Conservation (phyloP, 2,888 invertebrate species). For the Onthophagus sagittarius region DNA sequence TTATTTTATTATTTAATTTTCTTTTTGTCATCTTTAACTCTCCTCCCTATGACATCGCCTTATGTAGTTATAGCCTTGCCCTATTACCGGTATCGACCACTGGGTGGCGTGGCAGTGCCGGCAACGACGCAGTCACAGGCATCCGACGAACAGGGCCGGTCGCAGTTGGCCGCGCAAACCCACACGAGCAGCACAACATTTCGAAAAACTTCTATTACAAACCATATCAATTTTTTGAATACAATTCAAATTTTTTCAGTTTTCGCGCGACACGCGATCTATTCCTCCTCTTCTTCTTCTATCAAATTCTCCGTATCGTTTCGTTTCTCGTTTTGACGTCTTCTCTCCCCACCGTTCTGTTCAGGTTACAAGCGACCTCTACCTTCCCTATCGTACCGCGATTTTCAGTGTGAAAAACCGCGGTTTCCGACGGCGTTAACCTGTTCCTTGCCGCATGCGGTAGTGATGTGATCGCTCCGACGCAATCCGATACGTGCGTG, state of each 20-base stretch:
- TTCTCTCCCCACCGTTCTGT: neutral
- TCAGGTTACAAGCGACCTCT: neutral
- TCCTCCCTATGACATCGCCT: neutral
- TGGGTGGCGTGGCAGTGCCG: neutral
- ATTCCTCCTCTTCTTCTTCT: neutral
- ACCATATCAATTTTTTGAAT: neutral
- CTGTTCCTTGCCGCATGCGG: neutral
- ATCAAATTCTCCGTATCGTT: neutral
- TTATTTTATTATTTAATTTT: neutral
- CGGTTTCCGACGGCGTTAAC: neutral
- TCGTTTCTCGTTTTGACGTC: neutral
- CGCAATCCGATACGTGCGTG: neutral
- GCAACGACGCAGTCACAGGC: neutral
- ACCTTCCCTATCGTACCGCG: too few relatives aligned
- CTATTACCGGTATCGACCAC: neutral
- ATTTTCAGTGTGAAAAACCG: neutral
- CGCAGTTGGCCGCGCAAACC: neutral
- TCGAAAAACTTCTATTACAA: neutral
- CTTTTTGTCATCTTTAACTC: neutral
- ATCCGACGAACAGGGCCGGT: neutral
- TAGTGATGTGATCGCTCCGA: neutral
- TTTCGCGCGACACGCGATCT: neutral
- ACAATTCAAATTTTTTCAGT: too few relatives aligned
- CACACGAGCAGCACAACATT: neutral
- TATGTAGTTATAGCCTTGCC: neutral